Conservation (phyloP, 2,113 vertebrate genomes). For the Scytalopus superciliaris region DNA sequence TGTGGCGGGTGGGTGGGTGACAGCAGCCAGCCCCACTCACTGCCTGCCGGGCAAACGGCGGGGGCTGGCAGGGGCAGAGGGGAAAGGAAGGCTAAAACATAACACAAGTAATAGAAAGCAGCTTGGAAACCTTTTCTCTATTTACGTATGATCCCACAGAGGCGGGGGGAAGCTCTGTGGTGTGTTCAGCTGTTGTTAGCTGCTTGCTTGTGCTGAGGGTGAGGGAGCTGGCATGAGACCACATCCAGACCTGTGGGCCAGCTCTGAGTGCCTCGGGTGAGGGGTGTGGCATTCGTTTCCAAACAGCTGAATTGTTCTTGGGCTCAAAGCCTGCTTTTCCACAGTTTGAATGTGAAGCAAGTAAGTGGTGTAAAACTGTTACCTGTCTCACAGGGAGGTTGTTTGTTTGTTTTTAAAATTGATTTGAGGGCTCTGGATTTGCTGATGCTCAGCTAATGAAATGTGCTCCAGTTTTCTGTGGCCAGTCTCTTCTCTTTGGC, state of each 20-base stretch:
- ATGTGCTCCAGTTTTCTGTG: background rate
- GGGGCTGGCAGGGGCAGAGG: background rate
- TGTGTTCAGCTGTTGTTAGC: background rate
- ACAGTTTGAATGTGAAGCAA: background rate
- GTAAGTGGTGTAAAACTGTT: background rate
- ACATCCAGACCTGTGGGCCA: rapidly evolving
- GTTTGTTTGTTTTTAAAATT: background rate
- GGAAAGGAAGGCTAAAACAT: constrained; percentile 10
- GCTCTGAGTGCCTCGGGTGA: rapidly evolving
- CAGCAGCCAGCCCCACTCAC: background rate
- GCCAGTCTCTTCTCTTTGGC: background rate
- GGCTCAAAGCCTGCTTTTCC: background rate
- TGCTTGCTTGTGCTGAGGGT: background rate
- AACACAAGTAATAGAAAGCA: constrained; percentile 29
- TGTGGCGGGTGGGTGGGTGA: background rate
- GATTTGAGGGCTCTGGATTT: background rate
- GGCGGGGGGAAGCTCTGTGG: background rate
- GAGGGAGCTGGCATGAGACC: background rate
- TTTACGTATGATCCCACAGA: background rate
- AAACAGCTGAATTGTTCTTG: rapidly evolving
- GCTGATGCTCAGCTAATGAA: background rate
- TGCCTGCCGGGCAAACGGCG: background rate
- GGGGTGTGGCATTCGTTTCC: background rate
- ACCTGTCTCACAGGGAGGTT: background rate
- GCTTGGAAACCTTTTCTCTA: background rate